phyloP scores from a whole-genome alignment of 2,113 vertebrate genomes.

The Eidolon helvum region DNA sequence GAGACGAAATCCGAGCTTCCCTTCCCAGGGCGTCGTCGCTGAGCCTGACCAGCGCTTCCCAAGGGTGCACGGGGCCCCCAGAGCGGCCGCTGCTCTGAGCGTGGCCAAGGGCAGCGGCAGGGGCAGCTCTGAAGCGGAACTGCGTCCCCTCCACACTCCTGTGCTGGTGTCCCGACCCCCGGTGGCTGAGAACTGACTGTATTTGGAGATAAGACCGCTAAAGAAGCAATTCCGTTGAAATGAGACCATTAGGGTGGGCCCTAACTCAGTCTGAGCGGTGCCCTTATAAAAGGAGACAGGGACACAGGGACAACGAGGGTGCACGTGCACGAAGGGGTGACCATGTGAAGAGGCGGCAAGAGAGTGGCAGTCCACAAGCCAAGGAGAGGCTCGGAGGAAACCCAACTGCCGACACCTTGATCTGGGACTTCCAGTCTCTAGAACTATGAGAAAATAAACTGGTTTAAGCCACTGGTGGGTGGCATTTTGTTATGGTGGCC shows the following conservation, averaged over 20 bases:
- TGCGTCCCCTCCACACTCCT: background rate
- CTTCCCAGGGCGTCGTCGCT: background rate
- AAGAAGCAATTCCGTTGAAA: background rate
- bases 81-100: background rate
- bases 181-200: background rate
- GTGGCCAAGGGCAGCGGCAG: background rate
- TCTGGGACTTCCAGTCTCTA: background rate
- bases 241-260: background rate
- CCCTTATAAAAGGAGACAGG: background rate
- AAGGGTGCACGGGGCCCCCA: background rate
- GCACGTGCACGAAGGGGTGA: accelerated
- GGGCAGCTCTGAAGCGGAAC: background rate
- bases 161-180: too few relatives aligned
- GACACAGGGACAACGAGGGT: background rate
- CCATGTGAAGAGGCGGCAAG: background rate
- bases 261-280: background rate
- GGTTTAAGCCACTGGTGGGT: too few relatives aligned
- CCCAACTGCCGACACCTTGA: background rate
- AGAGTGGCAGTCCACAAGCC: accelerated
- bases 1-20: background rate
- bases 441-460: background rate
- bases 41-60: background rate
- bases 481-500: background rate
- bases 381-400: background rate
- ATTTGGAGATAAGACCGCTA: background rate